A percentile compares a stretch with the other conserved stretches of the same genome.
Evolutionary conservation across 92 coral and sea anemone genomes (phyloP).

Genomic region (Palythoa heliodiscus): DNA sequence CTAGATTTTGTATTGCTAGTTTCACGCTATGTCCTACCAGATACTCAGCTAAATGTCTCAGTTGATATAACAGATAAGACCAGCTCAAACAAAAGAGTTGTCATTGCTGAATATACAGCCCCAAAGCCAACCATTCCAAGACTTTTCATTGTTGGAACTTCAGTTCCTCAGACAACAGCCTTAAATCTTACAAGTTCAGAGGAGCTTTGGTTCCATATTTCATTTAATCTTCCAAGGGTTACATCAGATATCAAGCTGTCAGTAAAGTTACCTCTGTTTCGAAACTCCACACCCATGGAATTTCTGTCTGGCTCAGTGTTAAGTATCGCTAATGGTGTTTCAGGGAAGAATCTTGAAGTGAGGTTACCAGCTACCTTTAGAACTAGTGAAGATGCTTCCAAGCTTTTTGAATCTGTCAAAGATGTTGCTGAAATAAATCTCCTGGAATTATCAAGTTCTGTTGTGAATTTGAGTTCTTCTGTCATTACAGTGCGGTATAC

Average conservation of each 20-base stretch:
- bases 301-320: constrained; percentile 58
- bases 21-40: constrained; percentile 55
- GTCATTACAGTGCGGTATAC: constrained; percentile 55
- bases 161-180: constrained; percentile 64
- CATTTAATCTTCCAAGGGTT: constrained; percentile 71
- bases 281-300: constrained; percentile 60
- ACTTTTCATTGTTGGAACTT: constrained; percentile 45
- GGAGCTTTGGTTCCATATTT: constrained; percentile 51
- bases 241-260: constrained; percentile 65
- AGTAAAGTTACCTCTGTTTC: constrained; percentile 63
- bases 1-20: constrained; percentile 51
- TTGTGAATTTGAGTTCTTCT: constrained; percentile 40
- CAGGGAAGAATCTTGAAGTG: constrained; percentile 37
- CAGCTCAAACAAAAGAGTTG: constrained; percentile 36
- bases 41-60: constrained; percentile 64
- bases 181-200: constrained; percentile 67
- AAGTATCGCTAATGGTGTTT: constrained; percentile 55
- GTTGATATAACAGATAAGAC: constrained; percentile 50
- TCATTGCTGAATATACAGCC: constrained; percentile 60
- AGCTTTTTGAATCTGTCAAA: constrained; percentile 43
- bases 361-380: constrained; percentile 54
- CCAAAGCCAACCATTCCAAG: constrained; percentile 49
- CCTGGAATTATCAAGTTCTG: constrained; percentile 53
- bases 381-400: constrained; percentile 21
- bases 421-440: constrained; percentile 70